Percentiles rank a stretch among this genome's conserved stretches.
Evolutionary conservation across 2,797 vertebrate species (phyloP).

Genomic region (Myripristis murdjan): DNA sequence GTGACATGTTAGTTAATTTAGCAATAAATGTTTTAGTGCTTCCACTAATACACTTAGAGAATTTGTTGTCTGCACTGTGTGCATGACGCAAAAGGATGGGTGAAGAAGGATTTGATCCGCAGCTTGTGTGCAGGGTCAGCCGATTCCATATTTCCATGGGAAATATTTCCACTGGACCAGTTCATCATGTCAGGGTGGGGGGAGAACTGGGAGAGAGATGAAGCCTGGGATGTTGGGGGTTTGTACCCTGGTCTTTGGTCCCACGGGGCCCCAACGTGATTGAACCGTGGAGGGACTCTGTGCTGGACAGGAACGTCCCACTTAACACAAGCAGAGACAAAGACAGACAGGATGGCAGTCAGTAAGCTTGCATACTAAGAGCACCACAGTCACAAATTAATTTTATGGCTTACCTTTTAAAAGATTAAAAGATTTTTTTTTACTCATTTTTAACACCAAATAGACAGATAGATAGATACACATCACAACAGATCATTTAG

Average conservation of each 20-base stretch:
- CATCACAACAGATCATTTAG: too few species aligned
- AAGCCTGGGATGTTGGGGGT: conserved; percentile 10
- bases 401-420: too few species aligned
- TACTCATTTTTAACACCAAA: too few species aligned
- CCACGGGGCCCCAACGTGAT: not conserved
- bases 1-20: conserved; percentile 1
- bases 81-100: conserved; percentile 1
- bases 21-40: conserved; percentile 2
- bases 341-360: conserved; percentile 12
- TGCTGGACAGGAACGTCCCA: conserved; percentile 15
- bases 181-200: conserved; percentile 27
- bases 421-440: too few species aligned
- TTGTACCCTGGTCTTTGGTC: conserved; percentile 13
- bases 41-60: not conserved
- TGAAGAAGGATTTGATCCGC: conserved; percentile 25
- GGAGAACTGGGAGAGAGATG: not conserved
- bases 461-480: too few species aligned
- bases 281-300: conserved; percentile 10
- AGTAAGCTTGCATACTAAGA: too few species aligned
- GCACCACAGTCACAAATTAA: too few species aligned
- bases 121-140: conserved; percentile 3
- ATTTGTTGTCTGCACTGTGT: not conserved
- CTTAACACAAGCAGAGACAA: conserved; percentile 20
- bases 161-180: conserved; percentile 65
- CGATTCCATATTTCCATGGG: conserved; percentile 80